Conservation (phyloP, 1,140 invertebrate genomes). For the Caenorhabditis briggsae region DNA sequence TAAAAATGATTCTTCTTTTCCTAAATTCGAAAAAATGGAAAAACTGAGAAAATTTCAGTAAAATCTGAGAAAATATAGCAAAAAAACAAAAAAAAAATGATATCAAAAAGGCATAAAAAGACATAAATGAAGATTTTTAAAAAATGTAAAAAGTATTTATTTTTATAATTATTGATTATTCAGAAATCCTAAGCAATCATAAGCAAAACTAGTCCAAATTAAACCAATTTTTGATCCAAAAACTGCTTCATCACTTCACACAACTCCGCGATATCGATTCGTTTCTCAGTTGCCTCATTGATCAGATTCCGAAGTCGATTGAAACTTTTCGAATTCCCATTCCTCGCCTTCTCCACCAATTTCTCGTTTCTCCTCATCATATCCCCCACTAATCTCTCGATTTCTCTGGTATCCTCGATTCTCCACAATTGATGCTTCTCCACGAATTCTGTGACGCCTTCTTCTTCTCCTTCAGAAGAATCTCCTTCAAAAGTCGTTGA, state of each 20-base stretch:
- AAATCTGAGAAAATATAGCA: no score
- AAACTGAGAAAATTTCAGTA: no score
- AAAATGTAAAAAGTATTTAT: no score
- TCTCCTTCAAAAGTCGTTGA: neutral
- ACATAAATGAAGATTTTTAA: no score
- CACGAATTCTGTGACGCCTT: neutral
- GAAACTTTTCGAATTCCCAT: constrained; percentile 18
- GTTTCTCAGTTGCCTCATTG: neutral
- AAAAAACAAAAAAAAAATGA: no score
- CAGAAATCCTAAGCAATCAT: neutral
- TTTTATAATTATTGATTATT: neutral
- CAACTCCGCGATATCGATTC: constrained; percentile 25
- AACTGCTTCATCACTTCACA: neutral
- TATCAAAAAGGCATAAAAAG: no score
- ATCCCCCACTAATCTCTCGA: neutral
- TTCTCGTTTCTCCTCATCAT: neutral
- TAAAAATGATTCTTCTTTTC: no score
- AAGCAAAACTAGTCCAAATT: no score
- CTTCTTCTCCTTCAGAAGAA: neutral
- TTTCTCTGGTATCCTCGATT: neutral
- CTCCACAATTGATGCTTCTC: neutral
- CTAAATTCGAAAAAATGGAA: no score
- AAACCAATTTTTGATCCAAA: neutral
- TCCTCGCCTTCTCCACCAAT: constrained; percentile 26
- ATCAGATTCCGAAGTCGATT: constrained; percentile 13